phyloP scores from a whole-genome alignment of 2,888 invertebrate genomes.

The Tipula unca region DNA sequence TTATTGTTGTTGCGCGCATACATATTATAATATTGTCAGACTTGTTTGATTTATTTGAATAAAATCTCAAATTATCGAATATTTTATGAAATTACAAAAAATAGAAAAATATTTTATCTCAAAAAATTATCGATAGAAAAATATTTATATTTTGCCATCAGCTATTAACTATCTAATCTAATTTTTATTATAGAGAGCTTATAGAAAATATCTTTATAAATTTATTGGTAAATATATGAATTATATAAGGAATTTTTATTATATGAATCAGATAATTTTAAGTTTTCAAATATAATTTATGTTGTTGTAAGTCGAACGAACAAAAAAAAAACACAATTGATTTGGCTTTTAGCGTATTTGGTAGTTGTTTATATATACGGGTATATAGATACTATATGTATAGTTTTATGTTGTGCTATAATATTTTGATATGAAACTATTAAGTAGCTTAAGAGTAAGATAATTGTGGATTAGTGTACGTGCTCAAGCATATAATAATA shows the following conservation, averaged over 20 bases:
- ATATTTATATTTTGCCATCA: slow-evolving; percentile 1
- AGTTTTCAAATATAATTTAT: not conserved
- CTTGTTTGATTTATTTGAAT: slow-evolving; percentile 2
- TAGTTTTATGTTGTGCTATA: not conserved
- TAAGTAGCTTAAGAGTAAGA: not conserved
- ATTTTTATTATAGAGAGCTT: not conserved
- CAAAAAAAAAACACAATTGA: not conserved
- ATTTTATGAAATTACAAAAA: not conserved
- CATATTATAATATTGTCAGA: not conserved
- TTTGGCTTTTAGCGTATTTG: not conserved
- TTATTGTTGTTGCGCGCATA: not conserved
- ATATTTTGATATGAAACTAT: not conserved
- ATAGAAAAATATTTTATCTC: not conserved
- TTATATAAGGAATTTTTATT: not conserved
- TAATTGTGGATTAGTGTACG: not conserved
- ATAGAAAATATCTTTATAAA: not conserved
- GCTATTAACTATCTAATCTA: not conserved
- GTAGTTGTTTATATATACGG: not conserved
- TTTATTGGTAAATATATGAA: not conserved
- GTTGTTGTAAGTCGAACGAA: not conserved
- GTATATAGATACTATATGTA: not conserved
- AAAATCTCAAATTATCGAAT: not conserved
- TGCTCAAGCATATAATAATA: not conserved
- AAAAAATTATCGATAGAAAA: not conserved
- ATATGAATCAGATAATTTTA: not conserved